Percentiles rank a stretch among this genome's conserved stretches.
These are phyloP conservation scores for Chydorus sphaericus DNA, from an alignment of 2,888 invertebrate genomes.

Conservation along the genomic window DNA sequence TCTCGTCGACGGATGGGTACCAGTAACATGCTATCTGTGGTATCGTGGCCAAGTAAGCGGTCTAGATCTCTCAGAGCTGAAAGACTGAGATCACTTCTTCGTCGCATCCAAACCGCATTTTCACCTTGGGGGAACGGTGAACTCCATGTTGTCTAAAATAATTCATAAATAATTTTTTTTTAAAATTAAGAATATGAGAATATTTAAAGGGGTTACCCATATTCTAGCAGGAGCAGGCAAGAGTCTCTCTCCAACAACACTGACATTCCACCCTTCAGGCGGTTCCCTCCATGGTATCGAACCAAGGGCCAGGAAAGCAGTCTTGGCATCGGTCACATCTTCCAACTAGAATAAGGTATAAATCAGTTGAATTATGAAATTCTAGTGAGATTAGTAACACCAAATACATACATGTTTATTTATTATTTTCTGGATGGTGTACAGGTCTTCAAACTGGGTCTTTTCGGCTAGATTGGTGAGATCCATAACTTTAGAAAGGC, in stretches of 20 bases:
- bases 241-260: neutral
- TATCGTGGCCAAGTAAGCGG: neutral
- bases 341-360: neutral
- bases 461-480: neutral
- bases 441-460: neutral
- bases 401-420: neutral
- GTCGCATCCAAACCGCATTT: neutral
- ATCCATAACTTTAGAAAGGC: too few species aligned
- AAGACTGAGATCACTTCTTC: too few species aligned
- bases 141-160: too few species aligned
- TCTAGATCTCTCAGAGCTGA: too few species aligned
- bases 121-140: too few species aligned
- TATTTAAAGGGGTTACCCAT: neutral
- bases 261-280: neutral
- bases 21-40: slow-evolving; percentile 1
- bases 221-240: neutral
- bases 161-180: too few species aligned
- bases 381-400: neutral
- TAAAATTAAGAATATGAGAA: too few species aligned
- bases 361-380: neutral
- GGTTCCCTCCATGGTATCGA: neutral
- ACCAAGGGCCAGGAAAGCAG: neutral
- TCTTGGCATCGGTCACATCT: slow-evolving; percentile 1
- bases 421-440: neutral
- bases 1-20: neutral